These are phyloP conservation scores for Trematomus loennbergii DNA, from an alignment of 2,113 vertebrate species.

Conservation along the genomic window DNA sequence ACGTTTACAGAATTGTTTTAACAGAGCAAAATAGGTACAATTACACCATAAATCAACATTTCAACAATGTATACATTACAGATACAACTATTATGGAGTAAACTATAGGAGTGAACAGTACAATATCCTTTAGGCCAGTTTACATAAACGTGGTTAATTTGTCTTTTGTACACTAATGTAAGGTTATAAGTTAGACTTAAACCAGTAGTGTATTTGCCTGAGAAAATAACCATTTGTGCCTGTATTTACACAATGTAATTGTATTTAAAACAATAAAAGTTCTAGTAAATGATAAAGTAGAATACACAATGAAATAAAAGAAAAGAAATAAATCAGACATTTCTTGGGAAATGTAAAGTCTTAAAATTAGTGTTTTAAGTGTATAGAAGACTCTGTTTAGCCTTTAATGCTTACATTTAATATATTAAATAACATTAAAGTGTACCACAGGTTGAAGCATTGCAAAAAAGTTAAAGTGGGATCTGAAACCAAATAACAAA, in stretches of 20 bases:
- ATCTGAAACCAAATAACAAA: neutral
- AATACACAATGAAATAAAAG: neutral
- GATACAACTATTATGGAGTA: neutral
- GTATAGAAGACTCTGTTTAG: neutral
- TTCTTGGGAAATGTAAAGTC: neutral
- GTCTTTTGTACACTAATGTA: neutral
- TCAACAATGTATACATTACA: neutral
- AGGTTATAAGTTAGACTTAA: neutral
- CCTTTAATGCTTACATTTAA: neutral
- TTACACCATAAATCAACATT: slow-evolving; percentile 3
- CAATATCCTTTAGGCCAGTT: neutral
- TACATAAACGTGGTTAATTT: neutral
- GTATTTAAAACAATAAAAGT: neutral
- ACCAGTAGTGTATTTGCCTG: neutral
- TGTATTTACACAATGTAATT: neutral
- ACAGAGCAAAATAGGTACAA: neutral
- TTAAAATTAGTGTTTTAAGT: neutral
- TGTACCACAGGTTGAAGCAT: neutral
- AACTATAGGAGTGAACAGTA: neutral
- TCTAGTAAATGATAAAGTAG: neutral
- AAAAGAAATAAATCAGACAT: neutral
- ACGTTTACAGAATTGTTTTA: neutral
- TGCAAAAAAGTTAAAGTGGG: neutral
- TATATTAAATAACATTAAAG: neutral
- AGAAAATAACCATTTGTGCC: neutral